Evolutionary conservation across 2,797 vertebrate genomes (phyloP).

Genomic region (Galaxias olidus): DNA sequence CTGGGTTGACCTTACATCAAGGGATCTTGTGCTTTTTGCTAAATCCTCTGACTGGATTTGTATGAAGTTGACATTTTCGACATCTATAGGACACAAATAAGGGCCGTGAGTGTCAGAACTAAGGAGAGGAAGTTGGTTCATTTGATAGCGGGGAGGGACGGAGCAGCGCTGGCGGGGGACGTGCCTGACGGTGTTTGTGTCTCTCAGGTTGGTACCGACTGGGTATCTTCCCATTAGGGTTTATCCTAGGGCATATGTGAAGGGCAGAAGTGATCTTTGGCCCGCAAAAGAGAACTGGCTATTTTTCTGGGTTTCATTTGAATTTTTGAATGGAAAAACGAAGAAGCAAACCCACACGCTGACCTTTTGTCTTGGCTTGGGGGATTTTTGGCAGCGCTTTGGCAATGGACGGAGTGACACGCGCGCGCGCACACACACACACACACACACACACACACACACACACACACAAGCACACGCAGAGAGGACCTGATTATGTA

Average conservation of each 20-base stretch:
- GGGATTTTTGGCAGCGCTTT: slow-evolving; percentile 68
- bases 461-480: slow-evolving; percentile 15
- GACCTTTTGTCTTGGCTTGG: slow-evolving; percentile 72
- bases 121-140: too few relatives aligned
- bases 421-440: slow-evolving; percentile 5
- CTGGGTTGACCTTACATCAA: too few relatives aligned
- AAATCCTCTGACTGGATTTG: too few relatives aligned
- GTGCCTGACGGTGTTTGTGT: background rate
- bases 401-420: slow-evolving; percentile 63
- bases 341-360: slow-evolving; percentile 39
- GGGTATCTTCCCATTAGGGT: slow-evolving; percentile 14
- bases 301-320: slow-evolving; percentile 42
- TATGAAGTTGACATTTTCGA: too few relatives aligned
- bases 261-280: slow-evolving; percentile 55
- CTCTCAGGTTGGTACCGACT: background rate
- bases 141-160: too few relatives aligned
- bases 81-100: too few relatives aligned
- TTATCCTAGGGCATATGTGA: slow-evolving; percentile 53
- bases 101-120: too few relatives aligned
- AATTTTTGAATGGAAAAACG: slow-evolving; percentile 45
- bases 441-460: slow-evolving; percentile 16
- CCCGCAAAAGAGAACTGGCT: slow-evolving; percentile 54
- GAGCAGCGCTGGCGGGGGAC: too few relatives aligned
- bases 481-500: slow-evolving; percentile 66
- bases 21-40: too few relatives aligned